phyloP scores from a whole-genome alignment of 1,140 invertebrate genomes.

The Agraylea sexmaculata region DNA sequence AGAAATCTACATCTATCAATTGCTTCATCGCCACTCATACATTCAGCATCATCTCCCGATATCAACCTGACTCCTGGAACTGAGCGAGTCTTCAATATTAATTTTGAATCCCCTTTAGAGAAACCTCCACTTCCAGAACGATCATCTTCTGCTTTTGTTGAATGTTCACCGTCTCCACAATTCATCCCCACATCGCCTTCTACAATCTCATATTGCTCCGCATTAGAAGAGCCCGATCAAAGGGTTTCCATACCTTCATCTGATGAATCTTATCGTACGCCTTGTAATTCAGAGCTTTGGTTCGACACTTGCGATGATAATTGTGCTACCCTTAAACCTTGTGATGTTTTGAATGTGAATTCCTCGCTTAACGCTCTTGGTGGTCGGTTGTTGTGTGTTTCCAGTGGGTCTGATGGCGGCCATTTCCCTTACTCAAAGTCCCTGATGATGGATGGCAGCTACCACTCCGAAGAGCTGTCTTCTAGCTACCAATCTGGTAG shows the following conservation, averaged over 20 bases:
- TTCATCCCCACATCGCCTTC: too few relatives aligned
- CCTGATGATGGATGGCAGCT: slow-evolving; percentile 20
- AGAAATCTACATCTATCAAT: not conserved
- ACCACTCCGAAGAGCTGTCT: slow-evolving; percentile 19
- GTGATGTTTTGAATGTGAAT: slow-evolving; percentile 13
- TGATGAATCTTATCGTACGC: not conserved
- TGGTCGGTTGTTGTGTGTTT: slow-evolving; percentile 20
- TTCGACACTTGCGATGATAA: not conserved
- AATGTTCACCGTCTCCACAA: too few relatives aligned
- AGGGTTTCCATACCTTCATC: not conserved
- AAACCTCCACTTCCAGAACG: not conserved
- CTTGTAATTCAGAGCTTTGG: not conserved
- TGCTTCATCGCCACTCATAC: slow-evolving; percentile 9
- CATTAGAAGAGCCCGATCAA: not conserved
- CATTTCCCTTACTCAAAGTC: slow-evolving; percentile 21
- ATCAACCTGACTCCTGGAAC: slow-evolving; percentile 2
- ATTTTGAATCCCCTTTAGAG: slow-evolving; percentile 11
- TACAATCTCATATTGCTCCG: slow-evolving; percentile 3
- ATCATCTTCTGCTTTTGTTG: too few relatives aligned
- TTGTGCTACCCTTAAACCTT: slow-evolving; percentile 5
- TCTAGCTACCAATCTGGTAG: slow-evolving; percentile 18
- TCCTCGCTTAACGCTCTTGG: slow-evolving; percentile 17
- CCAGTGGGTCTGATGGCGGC: slow-evolving; percentile 20
- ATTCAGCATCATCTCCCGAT: slow-evolving; percentile 18
- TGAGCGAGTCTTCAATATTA: slow-evolving; percentile 8